Conservation (phyloP, 2,113 vertebrate genomes). For the Crotophaga sulcirostris region DNA sequence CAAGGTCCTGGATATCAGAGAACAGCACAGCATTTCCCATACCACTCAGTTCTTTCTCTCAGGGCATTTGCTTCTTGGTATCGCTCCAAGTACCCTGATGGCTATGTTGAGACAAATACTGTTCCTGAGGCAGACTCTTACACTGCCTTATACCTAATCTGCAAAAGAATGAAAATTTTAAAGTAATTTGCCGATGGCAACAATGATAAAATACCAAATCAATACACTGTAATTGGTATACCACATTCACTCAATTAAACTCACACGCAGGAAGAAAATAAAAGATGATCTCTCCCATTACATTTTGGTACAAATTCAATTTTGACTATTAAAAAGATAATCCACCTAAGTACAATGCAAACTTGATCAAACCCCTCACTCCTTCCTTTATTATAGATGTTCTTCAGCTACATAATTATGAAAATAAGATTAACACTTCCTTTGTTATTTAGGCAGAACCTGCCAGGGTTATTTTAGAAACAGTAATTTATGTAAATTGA, state of each 20-base stretch:
- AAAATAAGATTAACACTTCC: background rate
- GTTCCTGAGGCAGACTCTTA: too few relatives aligned
- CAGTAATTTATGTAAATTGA: fast-evolving
- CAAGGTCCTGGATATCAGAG: too few relatives aligned
- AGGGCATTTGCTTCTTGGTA: too few relatives aligned
- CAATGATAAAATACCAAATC: background rate
- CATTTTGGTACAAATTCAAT: background rate
- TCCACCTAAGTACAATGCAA: background rate
- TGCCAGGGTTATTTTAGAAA: background rate
- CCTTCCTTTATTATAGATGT: background rate
- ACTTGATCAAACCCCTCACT: background rate
- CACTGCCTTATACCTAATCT: background rate
- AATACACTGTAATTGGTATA: background rate
- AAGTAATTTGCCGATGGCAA: background rate
- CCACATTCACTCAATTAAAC: background rate
- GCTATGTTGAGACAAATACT: too few relatives aligned
- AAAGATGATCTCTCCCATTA: background rate
- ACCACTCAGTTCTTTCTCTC: too few relatives aligned
- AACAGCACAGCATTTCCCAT: too few relatives aligned
- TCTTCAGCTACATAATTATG: background rate
- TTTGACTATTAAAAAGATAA: background rate
- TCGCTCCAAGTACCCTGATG: too few relatives aligned
- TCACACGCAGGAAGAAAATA: background rate
- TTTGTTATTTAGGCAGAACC: background rate
- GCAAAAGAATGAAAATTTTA: background rate